Percentiles rank a stretch among this genome's conserved stretches.
These are phyloP conservation scores for Megalops cyprinoides DNA, from an alignment of 2,797 vertebrate genomes.

Conservation along the genomic window DNA sequence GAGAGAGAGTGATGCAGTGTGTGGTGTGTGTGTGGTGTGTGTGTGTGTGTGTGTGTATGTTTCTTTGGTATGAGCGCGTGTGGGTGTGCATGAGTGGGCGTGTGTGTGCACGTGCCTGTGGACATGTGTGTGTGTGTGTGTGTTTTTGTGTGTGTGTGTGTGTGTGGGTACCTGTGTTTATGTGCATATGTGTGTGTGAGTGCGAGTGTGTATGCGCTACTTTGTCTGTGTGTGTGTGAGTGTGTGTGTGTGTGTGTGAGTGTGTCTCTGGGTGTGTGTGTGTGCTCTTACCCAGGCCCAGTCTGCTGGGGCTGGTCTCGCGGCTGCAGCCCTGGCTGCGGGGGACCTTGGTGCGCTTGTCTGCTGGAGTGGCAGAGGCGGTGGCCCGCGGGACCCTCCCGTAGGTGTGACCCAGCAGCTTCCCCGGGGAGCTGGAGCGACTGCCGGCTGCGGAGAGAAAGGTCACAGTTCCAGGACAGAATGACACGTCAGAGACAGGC, in stretches of 20 bases:
- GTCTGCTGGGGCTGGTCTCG: conserved; percentile 91
- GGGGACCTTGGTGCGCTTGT: conserved; percentile 90
- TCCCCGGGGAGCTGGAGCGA: conserved; percentile 93
- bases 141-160: not conserved
- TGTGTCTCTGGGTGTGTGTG: not conserved
- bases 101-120: not conserved
- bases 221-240: not conserved
- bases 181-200: not conserved
- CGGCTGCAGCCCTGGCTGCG: conserved; percentile 97
- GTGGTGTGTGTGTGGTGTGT: not conserved
- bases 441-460: conserved; percentile 82
- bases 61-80: not conserved
- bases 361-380: conserved; percentile 75
- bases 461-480: not conserved
- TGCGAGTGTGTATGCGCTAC: not conserved
- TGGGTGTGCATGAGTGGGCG: too few relatives aligned
- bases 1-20: not conserved
- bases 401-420: conserved; percentile 86
- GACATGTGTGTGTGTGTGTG: not conserved
- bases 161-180: not conserved
- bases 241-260: not conserved
- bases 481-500: conserved; percentile 7
- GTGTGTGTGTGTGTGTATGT: not conserved
- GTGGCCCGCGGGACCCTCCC: conserved; percentile 81
- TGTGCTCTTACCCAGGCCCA: conserved; percentile 86